Base-by-base conservation (phyloP, 2,113 vertebrate species). In the Mirounga angustirostris region DNA sequence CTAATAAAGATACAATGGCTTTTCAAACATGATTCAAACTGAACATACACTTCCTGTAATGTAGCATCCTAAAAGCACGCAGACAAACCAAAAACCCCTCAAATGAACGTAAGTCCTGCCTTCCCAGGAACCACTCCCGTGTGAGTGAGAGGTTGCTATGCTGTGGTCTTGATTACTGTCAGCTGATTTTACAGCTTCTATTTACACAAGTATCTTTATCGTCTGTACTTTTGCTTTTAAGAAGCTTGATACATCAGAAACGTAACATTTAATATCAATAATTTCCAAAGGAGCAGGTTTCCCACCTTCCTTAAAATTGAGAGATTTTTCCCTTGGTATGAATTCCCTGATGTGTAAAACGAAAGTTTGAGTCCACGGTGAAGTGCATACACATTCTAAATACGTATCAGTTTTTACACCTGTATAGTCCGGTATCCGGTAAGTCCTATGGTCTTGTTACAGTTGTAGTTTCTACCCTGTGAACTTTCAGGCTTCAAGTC, bases 271-370 rank as follows among this genome's bases (percentile, higher is more conserved):
- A 91, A 33, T 74, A 92, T 61, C 78, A 76, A 73, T 52, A 73
- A 80, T 54, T 92, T 82, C 30, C 58, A 88, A 91, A 96, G 56
- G 40, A 87, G 7, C 82, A 24, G 28, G 19, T 83, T 82, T 85
- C 28, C 69, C 11, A 76, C 15, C 22, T 91, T 91, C 36, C 33
- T 67, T 92, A 71, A 56, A 74, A 74, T 26, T 21, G 50, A 69
- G 3, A 61, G 22, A 43, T 19, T 52, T n/a, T 30, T 36, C 54
- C 61, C 46, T 90, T 61, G 61, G 30, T 52, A 52, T 50, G 59
- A 91, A 84, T 67, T 94, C 97, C 97, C 96, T 97, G 95, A 92
- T 81, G 84, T 6, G 7, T 65, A 36, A 67, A 93, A 79, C 33
- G 36, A 40, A 40, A 92, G 69, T 88, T 28, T 21, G 50, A 92